Conservation (phyloP, 1,140 invertebrate genomes). For the Chionoecetes opilio region DNA sequence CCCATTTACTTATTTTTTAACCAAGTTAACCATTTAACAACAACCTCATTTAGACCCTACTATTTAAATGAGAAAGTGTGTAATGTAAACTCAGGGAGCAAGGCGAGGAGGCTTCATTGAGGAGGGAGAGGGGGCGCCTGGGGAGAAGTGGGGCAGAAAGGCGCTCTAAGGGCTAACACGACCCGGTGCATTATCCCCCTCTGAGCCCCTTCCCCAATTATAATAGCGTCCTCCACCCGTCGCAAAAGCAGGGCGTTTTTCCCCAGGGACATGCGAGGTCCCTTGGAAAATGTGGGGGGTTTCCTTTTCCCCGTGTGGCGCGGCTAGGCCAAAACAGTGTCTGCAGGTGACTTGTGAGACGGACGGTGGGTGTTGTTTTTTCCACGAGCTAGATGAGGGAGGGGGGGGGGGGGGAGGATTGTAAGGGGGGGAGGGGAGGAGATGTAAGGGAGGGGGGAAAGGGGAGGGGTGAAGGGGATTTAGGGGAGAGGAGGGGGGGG, state of each 20-base stretch:
- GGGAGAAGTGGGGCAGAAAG: not conserved
- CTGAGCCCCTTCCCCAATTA: slow-evolving; percentile 20
- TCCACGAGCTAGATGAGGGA: not conserved
- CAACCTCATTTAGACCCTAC: too few relatives aligned
- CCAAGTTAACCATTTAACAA: too few relatives aligned
- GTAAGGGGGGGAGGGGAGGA: too few relatives aligned
- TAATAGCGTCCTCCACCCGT: slow-evolving; percentile 47
- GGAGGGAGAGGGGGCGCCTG: not conserved
- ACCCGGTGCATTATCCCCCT: slow-evolving; percentile 44
- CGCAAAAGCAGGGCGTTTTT: slow-evolving; percentile 49
- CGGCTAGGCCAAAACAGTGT: too few relatives aligned
- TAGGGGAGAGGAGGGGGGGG: not conserved
- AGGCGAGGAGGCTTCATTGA: not conserved
- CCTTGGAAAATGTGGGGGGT: not conserved
- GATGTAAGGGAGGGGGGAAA: not conserved
- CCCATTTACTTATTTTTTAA: too few relatives aligned
- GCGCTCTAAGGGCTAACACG: not conserved
- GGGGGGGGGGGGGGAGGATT: not conserved
- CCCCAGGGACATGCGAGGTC: slow-evolving; percentile 44
- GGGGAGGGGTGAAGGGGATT: not conserved
- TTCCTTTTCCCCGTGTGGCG: too few relatives aligned
- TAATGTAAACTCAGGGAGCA: not conserved
- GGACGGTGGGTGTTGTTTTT: not conserved
- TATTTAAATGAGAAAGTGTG: not conserved
- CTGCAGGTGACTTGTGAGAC: not conserved